Evolutionary conservation across 2,113 vertebrate species (phyloP).

Genomic region (Psittacara wagleri): DNA sequence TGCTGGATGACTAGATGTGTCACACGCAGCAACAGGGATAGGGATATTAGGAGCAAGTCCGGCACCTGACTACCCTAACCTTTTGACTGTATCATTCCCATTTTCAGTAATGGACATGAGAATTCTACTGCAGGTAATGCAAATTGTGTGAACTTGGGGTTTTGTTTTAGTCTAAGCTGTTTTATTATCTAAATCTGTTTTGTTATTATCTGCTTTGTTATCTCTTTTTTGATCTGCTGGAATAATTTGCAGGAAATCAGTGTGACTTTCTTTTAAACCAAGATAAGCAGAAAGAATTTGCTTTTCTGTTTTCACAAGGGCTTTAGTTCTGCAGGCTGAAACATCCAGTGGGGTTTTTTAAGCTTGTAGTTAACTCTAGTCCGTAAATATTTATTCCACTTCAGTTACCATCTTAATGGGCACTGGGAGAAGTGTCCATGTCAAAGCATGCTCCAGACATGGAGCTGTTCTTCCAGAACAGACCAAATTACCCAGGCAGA

Average conservation of each 20-base stretch:
- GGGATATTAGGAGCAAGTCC: not conserved
- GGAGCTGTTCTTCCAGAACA: not conserved
- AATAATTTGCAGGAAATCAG: not conserved
- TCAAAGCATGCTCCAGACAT: not conserved
- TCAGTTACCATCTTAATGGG: not conserved
- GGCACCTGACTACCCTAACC: not conserved
- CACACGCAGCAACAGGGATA: accelerated
- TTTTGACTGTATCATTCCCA: not conserved
- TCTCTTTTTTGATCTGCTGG: not conserved
- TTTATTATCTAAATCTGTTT: not conserved
- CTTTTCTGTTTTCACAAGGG: not conserved
- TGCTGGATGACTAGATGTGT: not conserved
- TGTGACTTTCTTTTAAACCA: not conserved
- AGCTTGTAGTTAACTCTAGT: not conserved
- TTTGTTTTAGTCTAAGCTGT: not conserved
- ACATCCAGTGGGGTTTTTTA: not conserved
- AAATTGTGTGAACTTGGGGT: not conserved
- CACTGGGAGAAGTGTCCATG: not conserved
- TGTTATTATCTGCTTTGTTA: not conserved
- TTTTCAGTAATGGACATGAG: not conserved
- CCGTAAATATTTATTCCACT: not conserved
- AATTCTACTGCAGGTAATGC: not conserved
- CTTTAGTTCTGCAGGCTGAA: not conserved
- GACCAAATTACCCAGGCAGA: not conserved
- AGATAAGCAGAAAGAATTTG: not conserved